Conservation (phyloP, 2,797 vertebrate species). For the Enteromius viviparus region DNA sequence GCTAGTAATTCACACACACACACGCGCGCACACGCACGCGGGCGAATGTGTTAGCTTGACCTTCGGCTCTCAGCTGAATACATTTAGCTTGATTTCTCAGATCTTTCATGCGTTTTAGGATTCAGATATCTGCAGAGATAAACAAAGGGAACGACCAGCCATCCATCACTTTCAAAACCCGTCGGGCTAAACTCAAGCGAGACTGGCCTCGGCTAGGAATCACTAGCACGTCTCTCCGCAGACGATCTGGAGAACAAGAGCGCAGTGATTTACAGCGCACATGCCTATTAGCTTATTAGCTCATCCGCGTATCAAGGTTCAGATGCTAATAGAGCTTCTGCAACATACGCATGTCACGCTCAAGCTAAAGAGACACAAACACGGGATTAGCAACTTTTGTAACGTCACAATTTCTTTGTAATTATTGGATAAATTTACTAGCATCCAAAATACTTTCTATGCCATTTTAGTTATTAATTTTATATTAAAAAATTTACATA, state of each 20-base stretch:
- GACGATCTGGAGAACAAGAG: conserved; percentile 62
- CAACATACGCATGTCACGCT: background rate
- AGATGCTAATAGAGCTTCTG: background rate
- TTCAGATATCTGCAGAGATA: conserved; percentile 64
- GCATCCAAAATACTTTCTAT: no score
- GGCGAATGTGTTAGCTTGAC: conserved; percentile 18
- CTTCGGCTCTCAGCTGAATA: conserved; percentile 32
- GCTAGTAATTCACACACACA: background rate
- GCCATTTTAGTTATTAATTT: no score
- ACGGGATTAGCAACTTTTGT: background rate
- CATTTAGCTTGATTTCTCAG: conserved; percentile 21
- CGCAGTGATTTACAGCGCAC: conserved; percentile 71
- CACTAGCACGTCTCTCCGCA: conserved; percentile 65
- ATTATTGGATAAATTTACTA: no score
- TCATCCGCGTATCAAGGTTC: conserved; percentile 48
- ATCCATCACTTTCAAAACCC: conserved; percentile 64
- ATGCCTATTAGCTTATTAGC: conserved; percentile 63
- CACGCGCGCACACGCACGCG: background rate
- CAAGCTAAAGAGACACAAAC: background rate
- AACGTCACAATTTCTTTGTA: background rate
- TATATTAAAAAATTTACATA: no score
- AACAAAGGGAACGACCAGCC: conserved; percentile 58
- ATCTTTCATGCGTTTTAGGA: conserved; percentile 62
- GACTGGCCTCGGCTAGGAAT: conserved; percentile 57
- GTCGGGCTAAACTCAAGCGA: conserved; percentile 44